A percentile compares a stretch with the other conserved stretches of the same genome.
Evolutionary conservation across 2,888 invertebrate genomes (phyloP).

Genomic region (Tachina fera): DNA sequence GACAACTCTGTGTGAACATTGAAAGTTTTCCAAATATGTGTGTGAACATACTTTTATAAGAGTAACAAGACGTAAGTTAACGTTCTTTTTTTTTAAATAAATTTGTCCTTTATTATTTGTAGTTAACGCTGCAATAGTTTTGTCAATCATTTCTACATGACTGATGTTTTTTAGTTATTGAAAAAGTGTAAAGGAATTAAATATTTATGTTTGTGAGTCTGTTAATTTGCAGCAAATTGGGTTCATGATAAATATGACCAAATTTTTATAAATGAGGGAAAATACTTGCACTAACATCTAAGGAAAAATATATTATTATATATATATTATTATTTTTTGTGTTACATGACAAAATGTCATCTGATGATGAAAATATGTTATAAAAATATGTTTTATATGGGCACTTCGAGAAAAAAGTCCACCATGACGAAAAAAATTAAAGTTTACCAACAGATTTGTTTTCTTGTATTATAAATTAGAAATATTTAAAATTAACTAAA

Average conservation of each 20-base stretch:
- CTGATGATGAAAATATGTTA: too few species aligned
- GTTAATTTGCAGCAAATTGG: conserved; percentile 21
- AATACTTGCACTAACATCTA: not conserved
- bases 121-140: conserved; percentile 69
- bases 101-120: conserved; percentile 34
- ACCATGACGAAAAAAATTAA: too few species aligned
- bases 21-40: conserved; percentile 1
- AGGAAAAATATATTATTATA: not conserved
- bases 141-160: conserved; percentile 71
- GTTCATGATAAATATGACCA: conserved; percentile 55
- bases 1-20: conserved; percentile 1
- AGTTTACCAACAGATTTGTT: too few species aligned
- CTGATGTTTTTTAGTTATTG: conserved; percentile 62
- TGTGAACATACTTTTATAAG: not conserved
- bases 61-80: conserved; percentile 45
- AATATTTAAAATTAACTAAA: too few species aligned
- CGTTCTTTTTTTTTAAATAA: conserved; percentile 11
- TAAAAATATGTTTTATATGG: too few species aligned
- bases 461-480: too few species aligned
- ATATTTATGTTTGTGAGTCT: not conserved
- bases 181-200: not conserved
- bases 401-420: too few species aligned
- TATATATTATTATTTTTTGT: not conserved
- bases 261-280: conserved; percentile 26
- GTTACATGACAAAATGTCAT: conserved; percentile 2